phyloP scores from a whole-genome alignment of 2,888 invertebrate genomes.

The Caenorhabditis uteleia region DNA sequence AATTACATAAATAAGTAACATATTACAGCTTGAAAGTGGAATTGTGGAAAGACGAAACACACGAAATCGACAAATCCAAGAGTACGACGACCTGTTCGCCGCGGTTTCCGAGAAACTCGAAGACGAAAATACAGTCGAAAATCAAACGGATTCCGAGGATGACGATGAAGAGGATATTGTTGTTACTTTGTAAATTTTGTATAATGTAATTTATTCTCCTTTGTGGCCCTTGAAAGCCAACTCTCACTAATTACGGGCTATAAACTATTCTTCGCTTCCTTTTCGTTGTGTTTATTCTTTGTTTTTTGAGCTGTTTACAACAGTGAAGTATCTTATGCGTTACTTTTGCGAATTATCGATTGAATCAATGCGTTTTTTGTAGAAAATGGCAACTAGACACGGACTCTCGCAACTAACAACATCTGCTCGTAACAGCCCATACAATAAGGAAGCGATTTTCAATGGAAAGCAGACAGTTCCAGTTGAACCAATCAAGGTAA shows the following conservation, averaged over 20 bases:
- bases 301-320: neutral
- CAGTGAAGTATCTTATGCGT: neutral
- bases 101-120: constrained; percentile 12
- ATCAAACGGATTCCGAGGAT: constrained; percentile 2
- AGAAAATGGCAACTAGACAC: constrained; percentile 5
- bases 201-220: no score
- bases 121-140: no score
- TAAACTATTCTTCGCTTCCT: no score
- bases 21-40: constrained; percentile 16
- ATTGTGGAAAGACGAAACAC: neutral
- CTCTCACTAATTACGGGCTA: no score
- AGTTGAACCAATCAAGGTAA: constrained; percentile 19
- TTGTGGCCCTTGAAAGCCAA: no score
- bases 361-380: neutral
- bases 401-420: constrained; percentile 25
- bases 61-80: neutral
- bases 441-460: neutral
- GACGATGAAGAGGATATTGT: constrained; percentile 4
- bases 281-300: neutral
- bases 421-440: constrained; percentile 37
- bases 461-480: neutral
- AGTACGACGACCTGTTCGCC: constrained; percentile 13
- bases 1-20: no score
- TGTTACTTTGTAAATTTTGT: neutral
- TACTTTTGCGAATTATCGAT: neutral